Conservation (phyloP, 1,140 invertebrate genomes). For the Druon quercuslanigerum region DNA sequence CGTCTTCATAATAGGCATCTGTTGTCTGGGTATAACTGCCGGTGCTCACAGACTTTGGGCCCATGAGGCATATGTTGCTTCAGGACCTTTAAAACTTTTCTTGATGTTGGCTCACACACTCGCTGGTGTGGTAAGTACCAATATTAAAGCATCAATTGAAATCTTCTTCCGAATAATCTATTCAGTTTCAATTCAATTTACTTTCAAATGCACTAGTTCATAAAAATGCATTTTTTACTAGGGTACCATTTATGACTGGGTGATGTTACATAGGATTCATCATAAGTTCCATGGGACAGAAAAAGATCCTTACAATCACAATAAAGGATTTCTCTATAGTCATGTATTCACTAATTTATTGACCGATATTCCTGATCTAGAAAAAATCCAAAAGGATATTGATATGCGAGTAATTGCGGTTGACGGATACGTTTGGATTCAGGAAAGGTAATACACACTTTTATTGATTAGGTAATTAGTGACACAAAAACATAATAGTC, state of each 20-base stretch:
- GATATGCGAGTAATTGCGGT: slow-evolving; percentile 90
- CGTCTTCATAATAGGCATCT: slow-evolving; percentile 77
- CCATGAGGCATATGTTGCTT: slow-evolving; percentile 89
- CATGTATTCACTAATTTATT: slow-evolving; percentile 85
- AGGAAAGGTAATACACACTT: slow-evolving; percentile 80
- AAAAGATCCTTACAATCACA: slow-evolving; percentile 92
- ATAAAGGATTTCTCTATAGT: slow-evolving; percentile 89
- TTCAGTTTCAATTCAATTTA: too few relatives aligned
- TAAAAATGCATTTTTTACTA: slow-evolving; percentile 65
- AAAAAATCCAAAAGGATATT: slow-evolving; percentile 82
- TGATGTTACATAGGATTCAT: slow-evolving; percentile 90
- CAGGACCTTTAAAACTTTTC: slow-evolving; percentile 81
- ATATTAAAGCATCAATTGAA: too few relatives aligned
- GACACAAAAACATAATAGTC: too few relatives aligned
- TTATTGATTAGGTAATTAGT: neutral
- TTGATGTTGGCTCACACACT: slow-evolving; percentile 88
- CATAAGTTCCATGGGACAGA: slow-evolving; percentile 92
- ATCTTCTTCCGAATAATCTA: too few relatives aligned
- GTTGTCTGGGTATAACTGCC: slow-evolving; percentile 85
- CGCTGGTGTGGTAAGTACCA: slow-evolving; percentile 84
- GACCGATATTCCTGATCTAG: slow-evolving; percentile 83
- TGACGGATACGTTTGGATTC: slow-evolving; percentile 91
- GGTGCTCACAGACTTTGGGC: slow-evolving; percentile 95
- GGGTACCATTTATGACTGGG: slow-evolving; percentile 87
- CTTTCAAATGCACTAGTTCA: too few relatives aligned